phyloP scores from a whole-genome alignment of 2,797 vertebrate species.

The Uromys caudimaculatus region DNA sequence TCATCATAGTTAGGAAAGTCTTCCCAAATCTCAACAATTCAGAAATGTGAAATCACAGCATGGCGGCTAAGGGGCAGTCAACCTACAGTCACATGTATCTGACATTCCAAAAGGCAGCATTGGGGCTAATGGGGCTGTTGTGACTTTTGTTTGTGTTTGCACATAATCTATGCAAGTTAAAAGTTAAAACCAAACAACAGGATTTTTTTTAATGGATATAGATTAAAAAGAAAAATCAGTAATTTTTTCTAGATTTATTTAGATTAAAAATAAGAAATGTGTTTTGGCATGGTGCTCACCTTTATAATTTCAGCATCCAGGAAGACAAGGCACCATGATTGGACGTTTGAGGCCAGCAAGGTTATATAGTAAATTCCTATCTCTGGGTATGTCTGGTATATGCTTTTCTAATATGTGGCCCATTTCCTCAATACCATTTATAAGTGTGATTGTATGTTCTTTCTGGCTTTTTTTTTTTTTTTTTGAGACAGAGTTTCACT shows the following conservation, averaged over 20 bases:
- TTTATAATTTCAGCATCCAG: not conserved
- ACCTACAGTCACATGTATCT: not conserved
- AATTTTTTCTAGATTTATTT: slow-evolving; percentile 1
- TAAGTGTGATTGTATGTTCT: not conserved
- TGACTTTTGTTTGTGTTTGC: not conserved
- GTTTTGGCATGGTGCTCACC: not conserved
- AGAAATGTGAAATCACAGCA: not conserved
- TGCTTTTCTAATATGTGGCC: not conserved
- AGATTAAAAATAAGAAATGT: not conserved
- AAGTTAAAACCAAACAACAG: not conserved
- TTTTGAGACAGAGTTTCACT: not conserved
- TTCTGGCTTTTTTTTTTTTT: not conserved
- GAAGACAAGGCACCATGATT: not conserved
- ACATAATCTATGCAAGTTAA: not conserved
- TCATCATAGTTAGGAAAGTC: not conserved
- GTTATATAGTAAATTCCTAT: not conserved
- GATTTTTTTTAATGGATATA: not conserved
- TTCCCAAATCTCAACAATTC: not conserved
- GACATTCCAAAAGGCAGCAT: not conserved
- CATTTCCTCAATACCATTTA: not conserved
- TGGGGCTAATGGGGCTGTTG: not conserved
- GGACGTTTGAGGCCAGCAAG: not conserved
- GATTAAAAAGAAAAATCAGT: not conserved
- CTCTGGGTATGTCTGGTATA: not conserved
- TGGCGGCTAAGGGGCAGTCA: not conserved